These are phyloP conservation scores for Chymomyza caudatula DNA, from an alignment of 2,888 invertebrate species.

Conservation along the genomic window DNA sequence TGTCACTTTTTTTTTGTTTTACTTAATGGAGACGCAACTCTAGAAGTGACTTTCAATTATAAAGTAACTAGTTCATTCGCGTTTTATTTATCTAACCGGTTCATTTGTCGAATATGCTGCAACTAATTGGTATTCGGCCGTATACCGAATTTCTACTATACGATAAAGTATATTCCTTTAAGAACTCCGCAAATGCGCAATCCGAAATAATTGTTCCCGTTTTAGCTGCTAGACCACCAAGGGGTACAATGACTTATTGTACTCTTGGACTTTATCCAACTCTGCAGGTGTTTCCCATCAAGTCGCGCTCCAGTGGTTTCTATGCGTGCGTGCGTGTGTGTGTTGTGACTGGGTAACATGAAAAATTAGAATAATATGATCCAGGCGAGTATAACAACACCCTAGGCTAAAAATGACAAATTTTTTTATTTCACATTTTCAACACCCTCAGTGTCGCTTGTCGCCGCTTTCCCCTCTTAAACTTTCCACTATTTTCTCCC, in stretches of 20 bases:
- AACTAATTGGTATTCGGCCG: too few species aligned
- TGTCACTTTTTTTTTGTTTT: too few species aligned
- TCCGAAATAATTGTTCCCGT: not conserved
- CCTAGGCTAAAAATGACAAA: constrained; percentile 45
- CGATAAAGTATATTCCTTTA: too few species aligned
- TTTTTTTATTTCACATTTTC: constrained; percentile 39
- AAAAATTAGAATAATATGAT: constrained; percentile 58
- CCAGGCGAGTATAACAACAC: constrained; percentile 24
- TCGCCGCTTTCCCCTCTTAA: constrained; percentile 16
- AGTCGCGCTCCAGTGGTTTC: constrained; percentile 44
- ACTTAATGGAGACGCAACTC: too few species aligned
- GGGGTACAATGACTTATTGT: not conserved
- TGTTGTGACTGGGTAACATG: constrained; percentile 25
- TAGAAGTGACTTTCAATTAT: too few species aligned
- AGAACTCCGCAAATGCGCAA: too few species aligned
- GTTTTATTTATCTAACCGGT: too few species aligned
- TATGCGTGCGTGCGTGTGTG: constrained; percentile 9
- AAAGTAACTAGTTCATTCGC: too few species aligned
- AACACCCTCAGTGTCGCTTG: constrained; percentile 25
- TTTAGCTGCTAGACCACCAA: not conserved
- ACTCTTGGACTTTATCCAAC: constrained; percentile 8
- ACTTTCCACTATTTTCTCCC: not conserved
- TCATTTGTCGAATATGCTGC: too few species aligned
- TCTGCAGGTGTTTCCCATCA: constrained; percentile 18
- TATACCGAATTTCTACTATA: too few species aligned